These are phyloP conservation scores for Oncorhynchus mykiss DNA, from an alignment of 2,113 vertebrate genomes.

Conservation along the genomic window DNA sequence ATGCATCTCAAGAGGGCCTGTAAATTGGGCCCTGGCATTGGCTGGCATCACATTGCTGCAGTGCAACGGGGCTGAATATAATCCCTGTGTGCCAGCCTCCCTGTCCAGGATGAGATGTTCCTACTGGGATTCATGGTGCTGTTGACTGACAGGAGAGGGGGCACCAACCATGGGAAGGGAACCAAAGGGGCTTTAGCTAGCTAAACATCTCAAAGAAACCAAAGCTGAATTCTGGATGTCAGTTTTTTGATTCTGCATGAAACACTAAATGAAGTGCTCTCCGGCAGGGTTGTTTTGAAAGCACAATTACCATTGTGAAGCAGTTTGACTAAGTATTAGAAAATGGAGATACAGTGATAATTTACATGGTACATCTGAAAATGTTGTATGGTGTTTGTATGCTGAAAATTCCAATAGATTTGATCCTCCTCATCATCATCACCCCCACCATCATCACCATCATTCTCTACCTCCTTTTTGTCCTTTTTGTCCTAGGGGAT, in stretches of 20 bases:
- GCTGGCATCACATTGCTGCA: conserved; percentile 22
- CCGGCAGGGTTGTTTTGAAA: too few relatives aligned
- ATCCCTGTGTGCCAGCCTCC: conserved; percentile 23
- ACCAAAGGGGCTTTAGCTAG: not conserved
- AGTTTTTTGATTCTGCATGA: not conserved
- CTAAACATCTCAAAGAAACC: not conserved
- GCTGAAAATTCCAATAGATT: too few relatives aligned
- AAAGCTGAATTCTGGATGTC: not conserved
- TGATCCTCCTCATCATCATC: too few relatives aligned
- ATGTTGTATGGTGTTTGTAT: too few relatives aligned
- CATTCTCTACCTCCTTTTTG: too few relatives aligned
- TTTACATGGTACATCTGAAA: too few relatives aligned
- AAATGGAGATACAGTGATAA: too few relatives aligned
- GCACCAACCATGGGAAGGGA: conserved; percentile 12
- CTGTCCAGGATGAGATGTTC: conserved; percentile 27
- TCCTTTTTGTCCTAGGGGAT: conserved; percentile 76
- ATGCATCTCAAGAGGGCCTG: conserved; percentile 22
- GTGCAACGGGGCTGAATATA: conserved; percentile 36
- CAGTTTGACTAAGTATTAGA: too few relatives aligned
- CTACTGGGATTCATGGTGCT: conserved; percentile 11
- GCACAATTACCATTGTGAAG: too few relatives aligned
- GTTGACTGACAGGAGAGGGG: conserved; percentile 22
- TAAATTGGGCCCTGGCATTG: conserved; percentile 26
- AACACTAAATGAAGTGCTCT: too few relatives aligned
- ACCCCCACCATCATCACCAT: too few relatives aligned